Conservation (phyloP, 1,140 invertebrate genomes). For the Caenorhabditis inopinata region DNA sequence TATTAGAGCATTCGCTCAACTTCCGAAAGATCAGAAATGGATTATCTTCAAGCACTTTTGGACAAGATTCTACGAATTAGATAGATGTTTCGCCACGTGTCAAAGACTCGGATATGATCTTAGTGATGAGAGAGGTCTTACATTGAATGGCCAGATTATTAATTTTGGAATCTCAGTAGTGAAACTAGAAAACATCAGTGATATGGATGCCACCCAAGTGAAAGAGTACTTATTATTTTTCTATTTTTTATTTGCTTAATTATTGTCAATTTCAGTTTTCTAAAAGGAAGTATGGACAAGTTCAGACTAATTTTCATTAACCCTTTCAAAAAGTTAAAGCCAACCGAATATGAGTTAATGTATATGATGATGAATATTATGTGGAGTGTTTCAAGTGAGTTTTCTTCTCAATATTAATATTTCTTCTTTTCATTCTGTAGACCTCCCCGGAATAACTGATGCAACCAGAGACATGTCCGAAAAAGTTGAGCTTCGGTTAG, state of each 20-base stretch:
- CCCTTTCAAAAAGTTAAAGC: slow-evolving; percentile 31
- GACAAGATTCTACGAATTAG: slow-evolving; percentile 41
- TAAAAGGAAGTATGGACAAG: slow-evolving; percentile 27
- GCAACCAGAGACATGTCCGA: slow-evolving; percentile 1
- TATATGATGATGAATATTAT: slow-evolving; percentile 47
- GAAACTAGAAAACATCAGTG: slow-evolving; percentile 3
- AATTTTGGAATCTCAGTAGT: slow-evolving; percentile 19
- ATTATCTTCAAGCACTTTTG: slow-evolving; percentile 46
- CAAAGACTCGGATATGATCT: slow-evolving; percentile 43
- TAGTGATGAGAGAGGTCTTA: slow-evolving; percentile 26
- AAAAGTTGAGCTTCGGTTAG: neutral
- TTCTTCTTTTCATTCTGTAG: neutral
- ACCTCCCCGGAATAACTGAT: slow-evolving; percentile 9
- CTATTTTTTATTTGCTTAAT: neutral
- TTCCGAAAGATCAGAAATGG: slow-evolving; percentile 41
- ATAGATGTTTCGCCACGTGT: slow-evolving; percentile 25
- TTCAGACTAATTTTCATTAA: slow-evolving; percentile 17
- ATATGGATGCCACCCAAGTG: slow-evolving; percentile 33
- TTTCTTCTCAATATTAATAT: neutral
- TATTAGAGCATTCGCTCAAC: slow-evolving; percentile 19
- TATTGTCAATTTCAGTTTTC: slow-evolving; percentile 25
- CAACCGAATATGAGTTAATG: slow-evolving; percentile 38
- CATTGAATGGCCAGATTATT: slow-evolving; percentile 34
- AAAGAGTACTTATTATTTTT: neutral
- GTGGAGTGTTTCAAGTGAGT: slow-evolving; percentile 41